Base-by-base conservation (phyloP, 2,797 vertebrate genomes). In the Selene dorsalis region DNA sequence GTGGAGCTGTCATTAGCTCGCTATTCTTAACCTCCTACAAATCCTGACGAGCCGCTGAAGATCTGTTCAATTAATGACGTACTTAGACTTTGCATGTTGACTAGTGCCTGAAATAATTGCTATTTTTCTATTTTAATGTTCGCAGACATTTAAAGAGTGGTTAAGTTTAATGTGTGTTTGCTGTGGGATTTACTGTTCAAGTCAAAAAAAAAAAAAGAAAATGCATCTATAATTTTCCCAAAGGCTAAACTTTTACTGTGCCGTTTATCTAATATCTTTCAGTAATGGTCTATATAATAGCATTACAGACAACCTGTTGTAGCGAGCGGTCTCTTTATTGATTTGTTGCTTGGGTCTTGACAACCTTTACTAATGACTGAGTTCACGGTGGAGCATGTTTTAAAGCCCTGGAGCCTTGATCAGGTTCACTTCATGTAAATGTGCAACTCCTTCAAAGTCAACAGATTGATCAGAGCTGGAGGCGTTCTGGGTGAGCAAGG, bases 391-490 rank as follows among this genome's bases (percentile, higher is more conserved):
- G 55, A 22, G 14, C 26, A 24, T 3, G 32, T 66, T 57, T 57
- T 52, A 38, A 56, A 68, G 32, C 53, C 38, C 50, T 1, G 0
- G 26, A 63, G 65, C 73, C 38, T 45, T 30, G 52, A 38, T 59
- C 74, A 17, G 52, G 41, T 45, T 75, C 56, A 73, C 20, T 67
- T 69, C 69, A 45, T 79, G 79, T 43, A 63, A 69, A 88, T 70
- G 68, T 67, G 58, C 62, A 83, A 66, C 60, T 32, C 48, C 75
- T 70, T 67, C 43, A 30, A 53, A 75, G 73, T 73, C 81, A 76
- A 71, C 79, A 84, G 80, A 86, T 81, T 77, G 82, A 73, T 57
- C 56, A 43, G 56, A 64, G 59, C 67, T 22, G 4, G 30, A 69
- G 28, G 70, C 24, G 69, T 84, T 64, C 39, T 43, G 65, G 82